A percentile compares a stretch with the other conserved stretches of the same genome.
Conservation (phyloP, 2,797 vertebrate species). For the Gambelia wislizenii region DNA sequence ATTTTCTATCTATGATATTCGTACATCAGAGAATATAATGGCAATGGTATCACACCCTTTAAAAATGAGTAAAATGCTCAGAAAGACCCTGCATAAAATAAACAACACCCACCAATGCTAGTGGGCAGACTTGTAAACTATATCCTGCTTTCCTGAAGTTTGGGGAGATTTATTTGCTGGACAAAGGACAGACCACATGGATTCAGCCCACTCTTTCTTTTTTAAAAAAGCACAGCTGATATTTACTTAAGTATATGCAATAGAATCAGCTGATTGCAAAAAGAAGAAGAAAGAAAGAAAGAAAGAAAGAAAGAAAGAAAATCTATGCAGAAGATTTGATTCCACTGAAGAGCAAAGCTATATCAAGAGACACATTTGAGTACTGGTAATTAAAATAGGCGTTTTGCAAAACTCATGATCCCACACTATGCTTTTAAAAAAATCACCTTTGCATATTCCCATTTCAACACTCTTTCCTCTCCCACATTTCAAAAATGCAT, state of each 20-base stretch:
- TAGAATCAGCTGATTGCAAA: conserved; percentile 45
- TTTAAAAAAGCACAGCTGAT: conserved; percentile 64
- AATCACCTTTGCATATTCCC: conserved; percentile 47
- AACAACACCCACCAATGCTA: conserved; percentile 73
- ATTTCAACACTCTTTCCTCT: conserved; percentile 25
- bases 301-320: not conserved
- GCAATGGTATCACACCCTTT: conserved; percentile 64
- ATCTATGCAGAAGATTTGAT: conserved; percentile 26
- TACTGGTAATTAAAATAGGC: conserved; percentile 56
- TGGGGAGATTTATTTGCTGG: conserved; percentile 70
- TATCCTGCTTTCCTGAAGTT: conserved; percentile 65
- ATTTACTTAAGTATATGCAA: conserved; percentile 70
- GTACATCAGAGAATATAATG: conserved; percentile 67
- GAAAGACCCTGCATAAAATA: conserved; percentile 75
- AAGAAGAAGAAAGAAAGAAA: not conserved
- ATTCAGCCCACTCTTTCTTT: conserved; percentile 53
- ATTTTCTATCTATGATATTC: conserved; percentile 66
- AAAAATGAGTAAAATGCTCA: conserved; percentile 73
- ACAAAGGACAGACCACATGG: conserved; percentile 68
- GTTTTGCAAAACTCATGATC: conserved; percentile 55
- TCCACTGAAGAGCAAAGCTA: conserved; percentile 48
- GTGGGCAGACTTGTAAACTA: conserved; percentile 64
- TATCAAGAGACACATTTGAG: conserved; percentile 30
- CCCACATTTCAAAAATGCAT: conserved; percentile 38
- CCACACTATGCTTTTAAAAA: conserved; percentile 50